These are phyloP conservation scores for Centrocercus urophasianus DNA, from an alignment of 2,113 vertebrate genomes.

Conservation along the genomic window DNA sequence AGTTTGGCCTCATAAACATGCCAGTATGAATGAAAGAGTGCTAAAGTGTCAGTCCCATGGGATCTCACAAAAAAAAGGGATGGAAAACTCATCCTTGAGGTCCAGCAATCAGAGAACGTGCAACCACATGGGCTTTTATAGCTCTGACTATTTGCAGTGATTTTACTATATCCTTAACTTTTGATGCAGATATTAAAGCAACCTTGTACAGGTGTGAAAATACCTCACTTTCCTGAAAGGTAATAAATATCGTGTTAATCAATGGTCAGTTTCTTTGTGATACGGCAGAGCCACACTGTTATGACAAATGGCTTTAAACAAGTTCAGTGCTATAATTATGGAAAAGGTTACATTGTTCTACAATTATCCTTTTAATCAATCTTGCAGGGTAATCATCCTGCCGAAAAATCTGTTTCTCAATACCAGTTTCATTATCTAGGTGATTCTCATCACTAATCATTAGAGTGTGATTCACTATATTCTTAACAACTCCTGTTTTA, in stretches of 20 bases:
- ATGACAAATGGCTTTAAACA: constrained; percentile 82
- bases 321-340: constrained; percentile 79
- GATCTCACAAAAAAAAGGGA: background rate
- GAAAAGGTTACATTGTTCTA: constrained; percentile 84
- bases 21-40: background rate
- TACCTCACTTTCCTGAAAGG: constrained; percentile 48
- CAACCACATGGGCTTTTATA: constrained; percentile 11
- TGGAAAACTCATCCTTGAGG: constrained; percentile 23
- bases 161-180: constrained; percentile 42
- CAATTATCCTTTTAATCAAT: constrained; percentile 86
- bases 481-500: constrained; percentile 86
- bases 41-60: background rate
- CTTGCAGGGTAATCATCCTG: constrained; percentile 82
- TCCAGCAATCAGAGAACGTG: background rate
- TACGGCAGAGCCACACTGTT: constrained; percentile 66
- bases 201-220: constrained; percentile 31
- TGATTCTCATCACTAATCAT: constrained; percentile 86
- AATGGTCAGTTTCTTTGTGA: constrained; percentile 74
- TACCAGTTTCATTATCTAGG: constrained; percentile 85
- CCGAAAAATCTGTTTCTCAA: constrained; percentile 86
- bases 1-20: background rate
- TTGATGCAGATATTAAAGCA: constrained; percentile 30
- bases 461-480: constrained; percentile 79
- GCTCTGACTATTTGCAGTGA: background rate
- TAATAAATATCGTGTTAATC: constrained; percentile 73